Conservation (phyloP, 2,113 vertebrate genomes). For the Castor canadensis region DNA sequence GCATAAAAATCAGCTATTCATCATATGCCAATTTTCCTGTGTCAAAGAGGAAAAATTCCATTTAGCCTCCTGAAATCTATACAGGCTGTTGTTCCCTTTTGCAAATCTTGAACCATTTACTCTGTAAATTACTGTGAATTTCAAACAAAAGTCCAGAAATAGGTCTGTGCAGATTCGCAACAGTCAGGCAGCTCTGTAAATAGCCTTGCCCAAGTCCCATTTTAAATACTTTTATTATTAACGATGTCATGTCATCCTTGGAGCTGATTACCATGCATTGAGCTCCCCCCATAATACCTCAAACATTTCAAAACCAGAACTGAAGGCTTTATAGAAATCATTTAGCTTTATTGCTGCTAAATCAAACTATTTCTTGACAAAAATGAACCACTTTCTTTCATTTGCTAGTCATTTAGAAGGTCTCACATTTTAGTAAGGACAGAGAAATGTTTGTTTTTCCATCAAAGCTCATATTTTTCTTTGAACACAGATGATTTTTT, state of each 20-base stretch:
- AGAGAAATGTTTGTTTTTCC: constrained; percentile 48
- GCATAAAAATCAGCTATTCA: constrained; percentile 61
- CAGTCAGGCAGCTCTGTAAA: constrained; percentile 73
- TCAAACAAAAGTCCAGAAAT: constrained; percentile 79
- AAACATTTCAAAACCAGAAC: constrained; percentile 58
- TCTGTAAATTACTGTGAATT: constrained; percentile 78
- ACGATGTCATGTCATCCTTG: constrained; percentile 64
- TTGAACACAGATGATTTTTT: constrained; percentile 13
- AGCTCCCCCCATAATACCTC: constrained; percentile 53
- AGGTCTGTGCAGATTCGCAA: constrained; percentile 71
- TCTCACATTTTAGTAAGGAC: constrained; percentile 49
- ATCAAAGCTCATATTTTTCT: constrained; percentile 50
- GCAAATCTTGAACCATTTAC: constrained; percentile 68
- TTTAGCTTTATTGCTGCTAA: constrained; percentile 64
- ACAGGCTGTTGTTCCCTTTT: constrained; percentile 48
- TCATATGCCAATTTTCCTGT: constrained; percentile 57
- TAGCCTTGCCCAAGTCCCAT: constrained; percentile 61
- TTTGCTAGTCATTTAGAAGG: constrained; percentile 42
- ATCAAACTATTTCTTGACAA: constrained; percentile 42
- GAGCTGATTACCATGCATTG: constrained; percentile 51
- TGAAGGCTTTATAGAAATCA: constrained; percentile 47
- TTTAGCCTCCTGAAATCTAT: constrained; percentile 74
- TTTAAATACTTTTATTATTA: constrained; percentile 75
- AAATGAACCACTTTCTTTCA: constrained; percentile 52
- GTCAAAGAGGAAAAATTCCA: constrained; percentile 63